Conservation (phyloP, 37 sponge, comb jelly and placozoan species). For the Cliona cf. orientalis region DNA sequence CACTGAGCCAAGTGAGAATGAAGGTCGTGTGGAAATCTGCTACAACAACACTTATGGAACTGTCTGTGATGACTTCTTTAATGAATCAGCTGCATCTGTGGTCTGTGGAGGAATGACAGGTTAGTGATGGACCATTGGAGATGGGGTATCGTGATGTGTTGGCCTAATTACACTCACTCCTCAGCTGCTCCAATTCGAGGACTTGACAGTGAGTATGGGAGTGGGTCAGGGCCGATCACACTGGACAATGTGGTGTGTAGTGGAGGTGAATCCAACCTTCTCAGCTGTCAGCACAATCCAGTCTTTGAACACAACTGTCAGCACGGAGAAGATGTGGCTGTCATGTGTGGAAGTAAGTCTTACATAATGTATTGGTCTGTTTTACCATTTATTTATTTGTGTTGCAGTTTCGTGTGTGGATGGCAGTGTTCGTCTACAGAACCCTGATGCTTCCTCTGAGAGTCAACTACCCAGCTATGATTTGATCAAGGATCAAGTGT, state of each 20-base stretch:
- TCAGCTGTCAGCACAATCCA: constrained; percentile 14
- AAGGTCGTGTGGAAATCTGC: constrained; percentile 47
- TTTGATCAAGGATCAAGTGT: constrained; percentile 36
- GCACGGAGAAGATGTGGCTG: constrained; percentile 42
- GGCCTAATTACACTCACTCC: too few relatives aligned
- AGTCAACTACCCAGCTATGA: too few relatives aligned
- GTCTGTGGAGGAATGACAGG: too few relatives aligned
- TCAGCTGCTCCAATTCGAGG: constrained; percentile 19
- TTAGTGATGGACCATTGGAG: too few relatives aligned
- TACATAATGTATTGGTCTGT: not conserved
- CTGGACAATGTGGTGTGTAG: constrained; percentile 42
- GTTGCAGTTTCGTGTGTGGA: constrained; percentile 29
- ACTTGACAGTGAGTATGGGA: constrained; percentile 14
- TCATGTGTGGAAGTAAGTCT: constrained; percentile 33
- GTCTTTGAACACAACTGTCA: constrained; percentile 40
- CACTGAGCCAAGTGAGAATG: constrained; percentile 2
- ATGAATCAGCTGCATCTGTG: constrained; percentile 37
- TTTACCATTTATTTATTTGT: not conserved
- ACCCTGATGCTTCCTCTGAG: too few relatives aligned
- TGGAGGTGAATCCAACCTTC: constrained; percentile 29
- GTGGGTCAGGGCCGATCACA: constrained; percentile 20
- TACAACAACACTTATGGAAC: constrained; percentile 21
- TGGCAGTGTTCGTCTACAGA: constrained; percentile 22
- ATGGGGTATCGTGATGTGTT: too few relatives aligned
- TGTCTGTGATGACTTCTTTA: constrained; percentile 51